A percentile compares a stretch with the other conserved stretches of the same genome.
phyloP scores from a whole-genome alignment of 2,113 vertebrate genomes.

The Myxocyprinus asiaticus region DNA sequence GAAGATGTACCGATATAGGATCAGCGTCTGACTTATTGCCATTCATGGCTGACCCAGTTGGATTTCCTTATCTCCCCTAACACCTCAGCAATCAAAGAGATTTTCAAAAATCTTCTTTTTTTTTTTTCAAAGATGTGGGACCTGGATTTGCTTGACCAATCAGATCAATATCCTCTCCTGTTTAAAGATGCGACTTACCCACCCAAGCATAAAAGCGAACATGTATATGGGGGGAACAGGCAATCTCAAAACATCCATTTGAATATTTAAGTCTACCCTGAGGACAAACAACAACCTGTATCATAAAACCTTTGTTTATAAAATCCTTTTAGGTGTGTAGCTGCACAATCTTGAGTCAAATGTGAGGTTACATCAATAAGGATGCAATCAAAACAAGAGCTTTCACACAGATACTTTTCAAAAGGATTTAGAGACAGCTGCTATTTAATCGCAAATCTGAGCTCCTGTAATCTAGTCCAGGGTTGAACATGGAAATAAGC shows the following conservation, averaged over 20 bases:
- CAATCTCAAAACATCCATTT: slow-evolving; percentile 12
- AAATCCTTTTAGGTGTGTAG: slow-evolving; percentile 8
- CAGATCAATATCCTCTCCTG: slow-evolving; percentile 19
- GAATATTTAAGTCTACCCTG: not conserved
- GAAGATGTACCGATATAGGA: slow-evolving; percentile 18
- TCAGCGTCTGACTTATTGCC: slow-evolving; percentile 9
- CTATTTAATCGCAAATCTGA: not conserved
- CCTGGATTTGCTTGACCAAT: slow-evolving; percentile 8
- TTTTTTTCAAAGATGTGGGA: slow-evolving; percentile 27
- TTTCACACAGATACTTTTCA: not conserved
- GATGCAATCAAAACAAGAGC: not conserved
- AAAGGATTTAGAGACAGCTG: not conserved
- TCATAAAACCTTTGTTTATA: not conserved
- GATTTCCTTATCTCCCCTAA: slow-evolving; percentile 15
- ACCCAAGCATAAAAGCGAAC: not conserved
- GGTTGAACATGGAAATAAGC: not conserved
- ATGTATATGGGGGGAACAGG: not conserved
- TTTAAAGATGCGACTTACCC: not conserved
- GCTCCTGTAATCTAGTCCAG: not conserved
- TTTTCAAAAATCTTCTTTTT: slow-evolving; percentile 3
- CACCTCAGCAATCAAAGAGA: slow-evolving; percentile 40
- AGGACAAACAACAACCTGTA: not conserved
- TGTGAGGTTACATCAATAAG: not conserved
- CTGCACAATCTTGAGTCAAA: not conserved
- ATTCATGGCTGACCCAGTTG: not conserved